Conservation (phyloP, 1,140 invertebrate genomes). For the Camponotus floridanus region DNA sequence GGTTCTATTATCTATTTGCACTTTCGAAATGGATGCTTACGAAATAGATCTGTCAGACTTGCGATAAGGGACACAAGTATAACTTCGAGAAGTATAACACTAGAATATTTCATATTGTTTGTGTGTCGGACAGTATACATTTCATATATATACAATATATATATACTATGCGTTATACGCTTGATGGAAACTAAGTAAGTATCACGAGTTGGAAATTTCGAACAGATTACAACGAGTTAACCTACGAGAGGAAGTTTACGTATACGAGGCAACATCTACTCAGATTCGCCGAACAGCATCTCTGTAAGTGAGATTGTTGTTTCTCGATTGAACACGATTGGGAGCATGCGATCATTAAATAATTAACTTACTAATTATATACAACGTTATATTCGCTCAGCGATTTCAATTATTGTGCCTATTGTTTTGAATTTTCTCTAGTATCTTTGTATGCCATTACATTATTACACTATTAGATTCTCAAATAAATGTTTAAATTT, state of each 20-base stretch:
- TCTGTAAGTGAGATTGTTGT: conserved; percentile 34
- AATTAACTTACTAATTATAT: conserved; percentile 46
- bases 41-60: not conserved
- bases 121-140: conserved; percentile 32
- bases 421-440: not conserved
- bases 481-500: conserved; percentile 3
- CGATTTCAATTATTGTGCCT: not conserved
- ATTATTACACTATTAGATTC: not conserved
- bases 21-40: conserved; percentile 1
- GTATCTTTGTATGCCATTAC: not conserved
- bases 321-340: conserved; percentile 46
- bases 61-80: conserved; percentile 27
- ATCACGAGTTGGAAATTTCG: conserved; percentile 71
- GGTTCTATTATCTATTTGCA: conserved; percentile 32
- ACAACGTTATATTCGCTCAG: not conserved
- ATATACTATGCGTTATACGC: not conserved
- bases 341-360: conserved; percentile 18
- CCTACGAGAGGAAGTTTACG: conserved; percentile 56
- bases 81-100: conserved; percentile 38
- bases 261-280: conserved; percentile 26
- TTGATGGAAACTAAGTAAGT: conserved; percentile 65
- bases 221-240: conserved; percentile 75
- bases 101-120: conserved; percentile 47
- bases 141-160: not conserved
- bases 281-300: conserved; percentile 40